Conservation (phyloP, 2,888 invertebrate species). For the Campoplex capitator region DNA sequence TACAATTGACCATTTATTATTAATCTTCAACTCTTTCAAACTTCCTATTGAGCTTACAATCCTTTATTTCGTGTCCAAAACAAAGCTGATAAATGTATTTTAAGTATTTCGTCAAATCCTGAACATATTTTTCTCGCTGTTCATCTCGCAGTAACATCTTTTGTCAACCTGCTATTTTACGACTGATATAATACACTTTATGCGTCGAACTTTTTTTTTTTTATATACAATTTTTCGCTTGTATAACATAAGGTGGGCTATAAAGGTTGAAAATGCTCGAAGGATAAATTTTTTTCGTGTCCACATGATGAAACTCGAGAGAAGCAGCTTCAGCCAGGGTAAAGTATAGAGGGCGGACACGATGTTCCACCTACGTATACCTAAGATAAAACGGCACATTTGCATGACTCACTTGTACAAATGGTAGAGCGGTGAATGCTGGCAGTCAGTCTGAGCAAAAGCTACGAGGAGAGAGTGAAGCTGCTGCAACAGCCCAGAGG, state of each 20-base stretch:
- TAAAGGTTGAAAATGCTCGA: slow-evolving; percentile 23
- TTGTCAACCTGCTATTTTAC: neutral
- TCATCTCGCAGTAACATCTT: neutral
- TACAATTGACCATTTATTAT: neutral
- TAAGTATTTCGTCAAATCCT: neutral
- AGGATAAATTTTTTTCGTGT: slow-evolving; percentile 44
- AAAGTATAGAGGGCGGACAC: slow-evolving; percentile 37
- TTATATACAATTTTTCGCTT: neutral
- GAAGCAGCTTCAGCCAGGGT: slow-evolving; percentile 32
- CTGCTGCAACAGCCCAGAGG: slow-evolving; percentile 14
- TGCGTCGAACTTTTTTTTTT: no score
- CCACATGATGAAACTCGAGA: slow-evolving; percentile 58
- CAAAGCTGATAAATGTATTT: neutral
- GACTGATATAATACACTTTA: neutral
- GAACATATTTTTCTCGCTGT: neutral
- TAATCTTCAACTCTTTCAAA: neutral
- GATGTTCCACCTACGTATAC: slow-evolving; percentile 47
- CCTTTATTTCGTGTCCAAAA: neutral
- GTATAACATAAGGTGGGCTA: neutral
- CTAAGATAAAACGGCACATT: slow-evolving; percentile 69
- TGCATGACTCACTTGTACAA: slow-evolving; percentile 71
- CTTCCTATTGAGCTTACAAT: neutral
- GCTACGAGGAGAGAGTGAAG: slow-evolving; percentile 31
- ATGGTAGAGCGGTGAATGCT: slow-evolving; percentile 64
- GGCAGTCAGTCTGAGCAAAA: slow-evolving; percentile 64